Percentiles rank a stretch among this genome's conserved stretches.
These are phyloP conservation scores for Metaphire vulgaris DNA, from an alignment of 1,140 invertebrate species.

Conservation along the genomic window DNA sequence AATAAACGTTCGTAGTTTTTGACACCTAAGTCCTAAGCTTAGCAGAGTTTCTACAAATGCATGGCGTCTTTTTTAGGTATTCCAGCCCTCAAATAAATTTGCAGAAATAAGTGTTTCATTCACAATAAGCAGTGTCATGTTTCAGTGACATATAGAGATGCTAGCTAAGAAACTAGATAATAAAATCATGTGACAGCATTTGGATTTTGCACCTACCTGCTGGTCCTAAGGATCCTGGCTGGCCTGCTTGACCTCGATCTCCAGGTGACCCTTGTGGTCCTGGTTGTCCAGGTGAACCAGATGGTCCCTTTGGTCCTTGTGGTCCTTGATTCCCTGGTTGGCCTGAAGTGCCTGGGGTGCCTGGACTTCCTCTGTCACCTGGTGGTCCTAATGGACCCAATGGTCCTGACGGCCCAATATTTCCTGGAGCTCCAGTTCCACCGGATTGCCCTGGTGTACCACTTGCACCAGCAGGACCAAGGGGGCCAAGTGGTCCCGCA, in stretches of 20 bases:
- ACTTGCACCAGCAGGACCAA: no score
- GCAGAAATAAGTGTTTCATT: no score
- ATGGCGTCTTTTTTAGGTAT: no score
- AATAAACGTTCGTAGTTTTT: no score
- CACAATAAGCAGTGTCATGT: no score
- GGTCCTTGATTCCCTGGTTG: conserved; percentile 14
- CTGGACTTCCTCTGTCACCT: conserved; percentile 8
- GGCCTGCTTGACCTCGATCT: conserved; percentile 32
- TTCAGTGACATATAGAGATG: no score
- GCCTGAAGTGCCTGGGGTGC: conserved; percentile 2
- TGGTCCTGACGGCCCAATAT: conserved; percentile 9
- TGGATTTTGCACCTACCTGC: no score
- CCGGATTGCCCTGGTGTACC: background rate
- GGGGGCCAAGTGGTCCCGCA: background rate
- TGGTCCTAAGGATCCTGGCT: conserved; percentile 37
- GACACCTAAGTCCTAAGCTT: no score
- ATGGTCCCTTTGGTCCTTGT: conserved; percentile 28
- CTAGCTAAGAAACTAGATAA: no score
- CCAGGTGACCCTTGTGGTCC: conserved; percentile 31
- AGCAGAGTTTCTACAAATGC: no score
- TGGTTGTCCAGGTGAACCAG: conserved; percentile 30
- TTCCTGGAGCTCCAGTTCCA: conserved; percentile 9
- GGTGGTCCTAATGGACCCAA: conserved; percentile 13
- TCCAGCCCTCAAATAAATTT: no score
- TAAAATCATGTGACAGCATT: no score